A percentile compares a stretch with the other conserved stretches of the same genome.
Conservation (phyloP, 2,113 vertebrate genomes). For the Macaca fascicularis region DNA sequence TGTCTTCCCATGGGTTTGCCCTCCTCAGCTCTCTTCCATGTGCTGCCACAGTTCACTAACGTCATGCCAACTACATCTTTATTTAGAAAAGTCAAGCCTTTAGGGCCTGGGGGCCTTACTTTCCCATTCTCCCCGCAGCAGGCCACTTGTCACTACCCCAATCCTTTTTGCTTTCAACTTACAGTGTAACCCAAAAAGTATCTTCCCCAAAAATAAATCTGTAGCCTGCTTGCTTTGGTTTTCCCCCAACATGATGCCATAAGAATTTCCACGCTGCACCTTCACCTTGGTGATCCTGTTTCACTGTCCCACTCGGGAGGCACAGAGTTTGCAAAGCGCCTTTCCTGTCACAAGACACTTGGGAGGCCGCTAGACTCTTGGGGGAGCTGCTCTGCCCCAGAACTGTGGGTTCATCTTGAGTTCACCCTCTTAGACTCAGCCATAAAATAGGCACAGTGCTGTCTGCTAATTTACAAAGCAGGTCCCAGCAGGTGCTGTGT, state of each 20-base stretch:
- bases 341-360: not conserved
- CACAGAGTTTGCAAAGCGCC: not conserved
- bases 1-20: not conserved
- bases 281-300: not conserved
- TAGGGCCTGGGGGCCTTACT: not conserved
- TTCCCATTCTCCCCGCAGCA: not conserved
- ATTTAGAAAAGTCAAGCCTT: not conserved
- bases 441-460: not conserved
- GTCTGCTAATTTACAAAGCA: not conserved
- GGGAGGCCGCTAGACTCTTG: not conserved
- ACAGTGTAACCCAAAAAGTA: not conserved
- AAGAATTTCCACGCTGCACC: not conserved
- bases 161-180: conserved; percentile 24
- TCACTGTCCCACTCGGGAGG: not conserved
- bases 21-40: not conserved
- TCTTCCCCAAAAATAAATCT: not conserved
- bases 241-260: not conserved
- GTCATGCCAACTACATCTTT: not conserved
- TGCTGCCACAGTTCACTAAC: no score
- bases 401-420: not conserved
- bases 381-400: not conserved
- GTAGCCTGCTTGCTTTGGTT: not conserved
- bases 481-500: not conserved
- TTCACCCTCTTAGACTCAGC: not conserved
- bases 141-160: not conserved